Evolutionary conservation across 53 echinoderm and acorn worm species (phyloP), one percentile per base, ranked within the genome.

Genomic region (Crossaster papposus): DNA sequence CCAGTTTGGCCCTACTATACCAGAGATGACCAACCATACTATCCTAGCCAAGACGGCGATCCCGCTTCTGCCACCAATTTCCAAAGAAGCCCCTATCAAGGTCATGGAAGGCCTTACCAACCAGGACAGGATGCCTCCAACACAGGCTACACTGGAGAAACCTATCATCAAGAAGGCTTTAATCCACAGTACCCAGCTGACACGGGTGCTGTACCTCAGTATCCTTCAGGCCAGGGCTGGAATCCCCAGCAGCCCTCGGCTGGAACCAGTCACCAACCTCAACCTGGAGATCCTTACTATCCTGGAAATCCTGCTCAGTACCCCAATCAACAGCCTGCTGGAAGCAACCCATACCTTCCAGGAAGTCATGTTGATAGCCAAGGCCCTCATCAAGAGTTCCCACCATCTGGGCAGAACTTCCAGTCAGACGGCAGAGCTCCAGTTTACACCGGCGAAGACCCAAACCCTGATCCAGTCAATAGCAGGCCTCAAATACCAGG

Each of bases 31-130:
- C 72, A 85, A 51, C 85, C 73, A 10, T 85, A 85, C 55, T 13
- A 36, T 30, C 85, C 85, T 12, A 29, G 31, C 72, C 73, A 85
- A 32, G 71, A 22, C 30, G 72, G 33, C 17, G 36, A 85, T 85
- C 72, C 85, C 73, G 13, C 73, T 72, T 36, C 85, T 83, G 83
- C 65, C 37, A 83, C 83, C 37, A 36, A 81, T 81, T 81, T 68
- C 33, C 90, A 90, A 38, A 74, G 90, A 22, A 30, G 80, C n/a
- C 64, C 74, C 26, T 81, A 89, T 74, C 90, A 52, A 30, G 81
- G 63, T 70, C 72, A n/a, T 30, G 89, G 68, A 51, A 62, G 63
- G 23, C 83, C 83, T 54, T 26, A 70, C 83, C 50, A 68, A 26
- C 38, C 68, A 51, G 83, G 83, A 12, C 83, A 83, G 70, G 70